Percentiles rank a stretch among this genome's conserved stretches.
Conservation (phyloP, 2,113 vertebrate species). For the Neotoma lepida region DNA sequence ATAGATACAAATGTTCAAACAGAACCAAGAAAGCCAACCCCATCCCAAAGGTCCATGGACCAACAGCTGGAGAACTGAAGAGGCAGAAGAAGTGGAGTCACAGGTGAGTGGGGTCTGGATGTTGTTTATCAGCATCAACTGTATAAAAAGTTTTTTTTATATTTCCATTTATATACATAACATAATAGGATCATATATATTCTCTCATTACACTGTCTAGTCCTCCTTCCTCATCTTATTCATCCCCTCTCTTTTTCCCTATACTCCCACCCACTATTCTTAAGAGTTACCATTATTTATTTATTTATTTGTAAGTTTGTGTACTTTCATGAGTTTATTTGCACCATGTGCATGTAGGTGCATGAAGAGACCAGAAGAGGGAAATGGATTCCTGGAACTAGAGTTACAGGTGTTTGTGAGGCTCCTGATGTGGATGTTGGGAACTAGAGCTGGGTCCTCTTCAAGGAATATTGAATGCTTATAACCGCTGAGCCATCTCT, state of each 20-base stretch:
- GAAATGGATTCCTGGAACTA: not conserved
- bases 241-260: not conserved
- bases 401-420: not conserved
- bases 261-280: not conserved
- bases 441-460: not conserved
- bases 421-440: too few species aligned
- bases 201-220: not conserved
- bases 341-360: too few species aligned
- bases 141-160: not conserved
- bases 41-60: not conserved
- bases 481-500: not conserved
- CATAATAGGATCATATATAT: not conserved
- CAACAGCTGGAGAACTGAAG: not conserved
- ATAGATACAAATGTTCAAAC: not conserved
- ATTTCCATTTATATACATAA: not conserved
- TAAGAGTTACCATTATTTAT: not conserved
- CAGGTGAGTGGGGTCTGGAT: not conserved
- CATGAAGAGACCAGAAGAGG: not conserved
- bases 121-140: not conserved
- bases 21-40: not conserved
- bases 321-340: not conserved
- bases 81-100: not conserved
- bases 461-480: not conserved
- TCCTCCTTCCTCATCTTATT: not conserved
- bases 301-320: not conserved